These are phyloP conservation scores for Antitype chi DNA, from an alignment of 2,888 invertebrate species.

Conservation along the genomic window DNA sequence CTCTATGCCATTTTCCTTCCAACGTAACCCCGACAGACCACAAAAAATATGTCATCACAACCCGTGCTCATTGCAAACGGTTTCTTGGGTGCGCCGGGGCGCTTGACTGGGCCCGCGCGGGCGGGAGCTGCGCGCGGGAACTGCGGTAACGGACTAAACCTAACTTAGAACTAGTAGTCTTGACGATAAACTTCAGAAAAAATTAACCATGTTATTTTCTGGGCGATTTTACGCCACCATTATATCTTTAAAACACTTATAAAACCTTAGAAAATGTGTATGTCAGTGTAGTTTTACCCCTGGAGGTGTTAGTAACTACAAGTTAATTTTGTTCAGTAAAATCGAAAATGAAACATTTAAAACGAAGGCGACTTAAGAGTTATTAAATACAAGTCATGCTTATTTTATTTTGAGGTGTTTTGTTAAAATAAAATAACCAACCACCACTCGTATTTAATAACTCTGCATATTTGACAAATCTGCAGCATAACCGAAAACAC, in stretches of 20 bases:
- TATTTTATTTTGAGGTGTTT: neutral
- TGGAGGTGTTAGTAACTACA: neutral
- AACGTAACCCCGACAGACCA: constrained; percentile 51
- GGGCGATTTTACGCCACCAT: neutral
- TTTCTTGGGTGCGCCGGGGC: constrained; percentile 86
- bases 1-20: constrained; percentile 15
- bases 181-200: constrained; percentile 53
- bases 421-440: too few species aligned
- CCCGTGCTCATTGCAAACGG: constrained; percentile 72
- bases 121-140: constrained; percentile 86
- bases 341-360: neutral
- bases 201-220: neutral
- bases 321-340: neutral
- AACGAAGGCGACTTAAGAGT: neutral
- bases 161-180: constrained; percentile 72
- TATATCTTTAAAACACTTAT: neutral
- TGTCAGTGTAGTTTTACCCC: constrained; percentile 6
- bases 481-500: too few species aligned
- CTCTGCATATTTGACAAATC: too few species aligned
- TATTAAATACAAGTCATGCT: neutral
- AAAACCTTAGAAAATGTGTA: constrained; percentile 9
- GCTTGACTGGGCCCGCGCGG: constrained; percentile 84
- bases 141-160: constrained; percentile 83
- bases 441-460: too few species aligned
- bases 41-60: constrained; percentile 45